Evolutionary conservation across 2,113 vertebrate genomes (phyloP).

Genomic region (Cyprinodon variegatus): DNA sequence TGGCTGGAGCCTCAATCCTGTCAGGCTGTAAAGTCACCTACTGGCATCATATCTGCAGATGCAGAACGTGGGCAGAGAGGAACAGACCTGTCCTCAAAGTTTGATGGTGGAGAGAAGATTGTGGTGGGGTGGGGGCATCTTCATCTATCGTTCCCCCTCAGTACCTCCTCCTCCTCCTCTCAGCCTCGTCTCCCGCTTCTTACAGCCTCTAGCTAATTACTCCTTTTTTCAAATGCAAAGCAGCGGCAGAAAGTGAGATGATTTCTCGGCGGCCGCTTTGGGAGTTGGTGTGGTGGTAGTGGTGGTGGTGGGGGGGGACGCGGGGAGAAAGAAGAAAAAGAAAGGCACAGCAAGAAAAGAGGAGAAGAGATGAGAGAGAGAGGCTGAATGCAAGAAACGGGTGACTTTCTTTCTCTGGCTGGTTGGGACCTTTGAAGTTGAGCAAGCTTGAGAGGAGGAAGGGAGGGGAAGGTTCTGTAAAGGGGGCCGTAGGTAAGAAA

Average conservation of each 20-base stretch:
- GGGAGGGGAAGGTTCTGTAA: constrained; percentile 32
- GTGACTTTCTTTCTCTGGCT: constrained; percentile 81
- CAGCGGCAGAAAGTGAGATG: constrained; percentile 82
- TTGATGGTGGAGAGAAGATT: constrained; percentile 34
- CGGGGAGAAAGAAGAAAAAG: constrained; percentile 47
- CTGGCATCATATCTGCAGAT: constrained; percentile 3
- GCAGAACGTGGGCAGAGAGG: constrained; percentile 9
- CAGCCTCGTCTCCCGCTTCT: constrained; percentile 20
- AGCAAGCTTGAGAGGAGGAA: constrained; percentile 45
- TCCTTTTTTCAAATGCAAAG: constrained; percentile 84
- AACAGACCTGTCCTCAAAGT: constrained; percentile 32
- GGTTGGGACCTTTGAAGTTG: constrained; percentile 79
- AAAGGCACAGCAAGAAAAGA: constrained; percentile 65
- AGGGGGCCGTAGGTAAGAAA: constrained; percentile 52
- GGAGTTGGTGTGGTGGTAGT: background rate
- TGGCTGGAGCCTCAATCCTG: background rate
- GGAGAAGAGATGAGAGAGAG: constrained; percentile 54
- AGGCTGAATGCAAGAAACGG: constrained; percentile 73
- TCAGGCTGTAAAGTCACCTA: constrained; percentile 3
- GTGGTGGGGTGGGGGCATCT: constrained; percentile 23
- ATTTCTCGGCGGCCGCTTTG: constrained; percentile 75
- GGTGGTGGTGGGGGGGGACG: background rate
- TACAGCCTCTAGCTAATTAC: constrained; percentile 78
- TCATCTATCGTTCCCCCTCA: constrained; percentile 31
- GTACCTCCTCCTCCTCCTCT: constrained; percentile 34